Percentiles rank a stretch among this genome's conserved stretches.
Evolutionary conservation across 2,113 vertebrate species (phyloP).

Genomic region (Grammomys dolichurus): DNA sequence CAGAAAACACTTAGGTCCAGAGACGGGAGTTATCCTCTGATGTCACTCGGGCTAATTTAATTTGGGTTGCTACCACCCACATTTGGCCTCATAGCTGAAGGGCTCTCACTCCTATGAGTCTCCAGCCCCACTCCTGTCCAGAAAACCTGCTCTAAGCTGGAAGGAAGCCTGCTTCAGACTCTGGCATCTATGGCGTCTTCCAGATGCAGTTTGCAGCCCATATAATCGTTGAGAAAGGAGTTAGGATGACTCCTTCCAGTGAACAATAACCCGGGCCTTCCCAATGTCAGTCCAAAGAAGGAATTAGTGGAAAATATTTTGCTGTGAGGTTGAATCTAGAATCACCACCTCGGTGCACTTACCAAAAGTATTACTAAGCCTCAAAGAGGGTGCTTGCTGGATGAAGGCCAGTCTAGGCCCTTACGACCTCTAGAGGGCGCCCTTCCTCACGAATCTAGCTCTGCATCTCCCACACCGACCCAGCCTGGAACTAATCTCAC

Average conservation of each 20-base stretch:
- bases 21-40: background rate
- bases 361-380: too few species aligned
- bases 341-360: background rate
- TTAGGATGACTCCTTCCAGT: background rate
- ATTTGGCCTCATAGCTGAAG: background rate
- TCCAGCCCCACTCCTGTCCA: background rate
- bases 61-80: background rate
- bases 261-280: fast-evolving
- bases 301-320: too few species aligned
- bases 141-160: background rate
- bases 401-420: background rate
- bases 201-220: background rate
- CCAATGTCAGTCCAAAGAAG: background rate
- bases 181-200: fast-evolving
- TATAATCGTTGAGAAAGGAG: background rate
- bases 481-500: conserved; percentile 79
- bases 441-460: background rate
- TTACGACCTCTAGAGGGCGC: background rate
- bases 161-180: background rate
- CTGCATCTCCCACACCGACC: background rate
- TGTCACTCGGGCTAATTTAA: fast-evolving
- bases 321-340: background rate
- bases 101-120: background rate
- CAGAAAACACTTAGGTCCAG: background rate
- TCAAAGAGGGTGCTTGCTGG: too few species aligned